A percentile compares a stretch with the other conserved stretches of the same genome.
Evolutionary conservation across 1,140 invertebrate species (phyloP).

Genomic region (Cydia strobilella): DNA sequence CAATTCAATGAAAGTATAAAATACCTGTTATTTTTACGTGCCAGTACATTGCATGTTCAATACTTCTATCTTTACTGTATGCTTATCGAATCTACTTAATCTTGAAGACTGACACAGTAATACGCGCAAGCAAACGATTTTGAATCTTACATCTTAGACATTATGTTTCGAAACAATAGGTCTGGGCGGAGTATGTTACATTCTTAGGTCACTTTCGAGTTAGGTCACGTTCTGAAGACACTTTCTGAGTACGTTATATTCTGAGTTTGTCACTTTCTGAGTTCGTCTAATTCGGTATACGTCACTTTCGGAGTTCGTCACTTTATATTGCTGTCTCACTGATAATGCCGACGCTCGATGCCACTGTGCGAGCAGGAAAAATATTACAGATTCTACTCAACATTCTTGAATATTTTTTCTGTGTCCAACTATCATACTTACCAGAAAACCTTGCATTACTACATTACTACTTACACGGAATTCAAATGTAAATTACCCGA

Average conservation of each 20-base stretch:
- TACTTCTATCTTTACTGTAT: neutral
- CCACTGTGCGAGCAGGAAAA: neutral
- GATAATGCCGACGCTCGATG: no score
- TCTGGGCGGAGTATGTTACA: no score
- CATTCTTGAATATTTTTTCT: neutral
- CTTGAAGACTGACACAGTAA: neutral
- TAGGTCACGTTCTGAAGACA: no score
- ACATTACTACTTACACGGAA: neutral
- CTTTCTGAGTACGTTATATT: no score
- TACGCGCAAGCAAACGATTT: no score
- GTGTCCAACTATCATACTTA: neutral
- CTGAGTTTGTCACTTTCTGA: no score
- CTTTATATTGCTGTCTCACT: no score
- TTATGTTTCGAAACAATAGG: neutral
- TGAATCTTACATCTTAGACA: neutral
- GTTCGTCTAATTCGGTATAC: no score
- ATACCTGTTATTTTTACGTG: slow-evolving; percentile 7
- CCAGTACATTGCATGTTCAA: neutral
- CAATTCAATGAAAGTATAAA: no score
- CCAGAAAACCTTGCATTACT: neutral
- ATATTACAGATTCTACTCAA: neutral
- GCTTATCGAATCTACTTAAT: neutral
- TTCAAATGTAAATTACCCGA: slow-evolving; percentile 2
- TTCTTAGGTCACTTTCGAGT: no score
- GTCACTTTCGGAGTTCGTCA: no score